Base-by-base conservation (phyloP, 1,140 invertebrate species). In the Probaryconus sp. region DNA sequence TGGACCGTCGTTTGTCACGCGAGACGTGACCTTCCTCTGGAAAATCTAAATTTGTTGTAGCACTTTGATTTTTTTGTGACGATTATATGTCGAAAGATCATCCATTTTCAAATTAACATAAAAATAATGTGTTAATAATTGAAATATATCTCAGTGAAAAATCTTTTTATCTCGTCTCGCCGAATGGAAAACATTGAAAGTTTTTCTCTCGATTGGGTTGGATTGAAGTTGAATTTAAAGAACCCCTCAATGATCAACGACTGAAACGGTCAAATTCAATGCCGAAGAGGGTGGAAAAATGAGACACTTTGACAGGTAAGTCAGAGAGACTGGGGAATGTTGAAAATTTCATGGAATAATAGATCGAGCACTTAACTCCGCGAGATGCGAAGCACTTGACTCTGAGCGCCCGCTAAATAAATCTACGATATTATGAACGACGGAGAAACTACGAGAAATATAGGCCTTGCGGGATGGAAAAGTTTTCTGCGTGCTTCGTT, bases 281-380 rank as follows among this genome's bases (percentile, higher is more conserved):
- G 56, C 50, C 53, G 47, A 60, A 75, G 67, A 30, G 63, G 7
- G 55, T 60, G 3, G 14, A 64, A 53, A 51, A 63, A 51, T 24
- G 47, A 13, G 47, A 64, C 21, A 11, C n/a, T 42, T 40, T 35
- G 60, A 64, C 60, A 28, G 37, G 37, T 5, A 35, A 21, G 37
- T 20, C 26, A n/a, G 14, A 3, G 1, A 7, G 0, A 1, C 3
- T 13, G 18, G 75, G 71, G 69, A 53, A 76, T 76, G 61, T 72
- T 79, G 75, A 42, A 79, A 83, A 81, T 85, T 84, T 85, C 81
- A 85, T 84, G 83, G 81, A 85, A 84, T 85, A 84, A 83, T 83
- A 83, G 83, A 84, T 83, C 77, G 70, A 65, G 40, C 68, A 68
- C 71, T 67, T 67, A 53, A 60, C 40, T 60, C 11, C 21, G 58